phyloP scores from a whole-genome alignment of 2,888 invertebrate genomes.

The Amiota mariae region DNA sequence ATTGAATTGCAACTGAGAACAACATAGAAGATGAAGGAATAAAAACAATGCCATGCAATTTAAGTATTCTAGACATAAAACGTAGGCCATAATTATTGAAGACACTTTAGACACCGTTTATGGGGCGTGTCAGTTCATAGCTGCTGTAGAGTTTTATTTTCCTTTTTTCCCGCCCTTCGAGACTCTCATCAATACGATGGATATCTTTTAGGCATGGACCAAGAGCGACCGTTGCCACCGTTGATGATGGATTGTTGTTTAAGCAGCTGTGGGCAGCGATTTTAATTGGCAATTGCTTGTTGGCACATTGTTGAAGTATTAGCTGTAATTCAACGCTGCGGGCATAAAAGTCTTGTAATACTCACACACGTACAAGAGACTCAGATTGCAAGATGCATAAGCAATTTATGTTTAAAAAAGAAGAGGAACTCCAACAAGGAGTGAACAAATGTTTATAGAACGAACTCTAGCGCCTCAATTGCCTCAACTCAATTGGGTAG shows the following conservation, averaged over 20 bases:
- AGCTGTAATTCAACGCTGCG: neutral
- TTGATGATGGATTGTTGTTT: constrained; percentile 27
- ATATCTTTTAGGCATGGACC: neutral
- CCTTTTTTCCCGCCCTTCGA: neutral
- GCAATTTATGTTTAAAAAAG: neutral
- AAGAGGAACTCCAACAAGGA: neutral
- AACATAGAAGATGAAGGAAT: no score
- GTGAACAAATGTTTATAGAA: neutral
- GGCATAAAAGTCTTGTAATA: constrained; percentile 16
- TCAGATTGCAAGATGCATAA: neutral
- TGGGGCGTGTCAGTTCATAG: constrained; percentile 28
- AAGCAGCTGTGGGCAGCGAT: constrained; percentile 24
- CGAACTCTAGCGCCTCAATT: neutral
- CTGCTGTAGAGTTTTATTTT: constrained; percentile 33
- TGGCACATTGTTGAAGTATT: constrained; percentile 25
- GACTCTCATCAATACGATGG: neutral
- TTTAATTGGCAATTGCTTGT: constrained; percentile 27
- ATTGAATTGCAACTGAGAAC: no score
- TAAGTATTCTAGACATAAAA: constrained; percentile 34
- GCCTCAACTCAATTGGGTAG: neutral
- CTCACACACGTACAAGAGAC: neutral
- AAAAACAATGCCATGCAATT: neutral
- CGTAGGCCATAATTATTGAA: constrained; percentile 59
- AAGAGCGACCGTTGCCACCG: neutral
- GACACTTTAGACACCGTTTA: constrained; percentile 31